Conservation (phyloP, 2,797 vertebrate genomes). For the Pantherophis vulpinus region DNA sequence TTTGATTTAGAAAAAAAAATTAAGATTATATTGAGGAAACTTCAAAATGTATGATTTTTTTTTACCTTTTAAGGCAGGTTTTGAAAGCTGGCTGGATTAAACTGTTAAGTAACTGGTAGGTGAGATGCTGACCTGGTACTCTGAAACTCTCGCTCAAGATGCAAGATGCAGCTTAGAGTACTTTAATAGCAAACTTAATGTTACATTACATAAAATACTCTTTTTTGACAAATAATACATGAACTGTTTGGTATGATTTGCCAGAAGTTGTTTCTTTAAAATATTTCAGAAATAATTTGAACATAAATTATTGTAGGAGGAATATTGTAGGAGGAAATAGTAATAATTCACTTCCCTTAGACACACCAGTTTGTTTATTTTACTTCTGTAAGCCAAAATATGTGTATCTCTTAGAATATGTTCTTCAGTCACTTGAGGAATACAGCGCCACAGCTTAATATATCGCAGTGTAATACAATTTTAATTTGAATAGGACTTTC, state of each 20-base stretch:
- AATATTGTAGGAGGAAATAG: background rate
- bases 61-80: background rate
- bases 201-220: background rate
- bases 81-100: background rate
- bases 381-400: slow-evolving; percentile 11
- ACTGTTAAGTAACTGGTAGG: slow-evolving; percentile 22
- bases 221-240: background rate
- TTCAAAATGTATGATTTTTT: background rate
- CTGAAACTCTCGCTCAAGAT: slow-evolving; percentile 8
- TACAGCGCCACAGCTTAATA: slow-evolving; percentile 2
- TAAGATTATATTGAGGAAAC: background rate
- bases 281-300: slow-evolving; percentile 18
- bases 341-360: slow-evolving; percentile 15
- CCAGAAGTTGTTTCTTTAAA: background rate
- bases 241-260: slow-evolving; percentile 27
- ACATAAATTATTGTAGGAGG: slow-evolving; percentile 26
- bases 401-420: background rate
- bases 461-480: slow-evolving; percentile 18
- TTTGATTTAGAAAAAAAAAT: background rate
- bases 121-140: background rate
- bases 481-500: slow-evolving; percentile 36
- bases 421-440: slow-evolving; percentile 1
- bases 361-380: background rate
- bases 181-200: background rate
- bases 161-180: background rate